Percentiles rank a stretch among this genome's conserved stretches.
Conservation (phyloP, 2,888 invertebrate species). For the Ophion ventricosus region DNA sequence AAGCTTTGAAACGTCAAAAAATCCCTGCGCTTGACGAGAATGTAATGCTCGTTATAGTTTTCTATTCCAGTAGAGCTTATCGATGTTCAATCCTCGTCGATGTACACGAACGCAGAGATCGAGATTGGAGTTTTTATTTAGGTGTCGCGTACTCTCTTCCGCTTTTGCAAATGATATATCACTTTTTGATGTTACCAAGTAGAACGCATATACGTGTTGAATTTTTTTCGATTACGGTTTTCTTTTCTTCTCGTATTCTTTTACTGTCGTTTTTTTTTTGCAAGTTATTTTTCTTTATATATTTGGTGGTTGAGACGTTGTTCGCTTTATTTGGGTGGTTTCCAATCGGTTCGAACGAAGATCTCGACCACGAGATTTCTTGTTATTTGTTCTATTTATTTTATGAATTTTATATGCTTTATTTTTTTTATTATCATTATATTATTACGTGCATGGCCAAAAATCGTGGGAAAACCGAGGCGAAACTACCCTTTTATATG, state of each 20-base stretch:
- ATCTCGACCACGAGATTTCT: constrained; percentile 20
- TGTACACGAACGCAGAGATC: not conserved
- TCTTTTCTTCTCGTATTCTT: constrained; percentile 1
- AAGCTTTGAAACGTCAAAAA: constrained; percentile 28
- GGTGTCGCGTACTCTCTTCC: constrained; percentile 56
- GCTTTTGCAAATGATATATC: constrained; percentile 65
- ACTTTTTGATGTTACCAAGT: constrained; percentile 40
- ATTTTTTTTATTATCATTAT: constrained; percentile 6
- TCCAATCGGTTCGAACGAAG: constrained; percentile 67
- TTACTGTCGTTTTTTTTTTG: constrained; percentile 4
- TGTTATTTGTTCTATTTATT: not conserved
- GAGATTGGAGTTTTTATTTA: constrained; percentile 25
- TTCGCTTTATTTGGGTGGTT: constrained; percentile 72
- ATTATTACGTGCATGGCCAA: constrained; percentile 21
- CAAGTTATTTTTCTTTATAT: constrained; percentile 27
- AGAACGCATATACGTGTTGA: constrained; percentile 12
- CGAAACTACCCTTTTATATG: constrained; percentile 55
- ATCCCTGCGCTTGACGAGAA: constrained; percentile 16
- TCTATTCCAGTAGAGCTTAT: constrained; percentile 14
- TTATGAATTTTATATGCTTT: constrained; percentile 1
- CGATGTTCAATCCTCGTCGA: constrained; percentile 29
- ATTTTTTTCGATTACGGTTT: constrained; percentile 8
- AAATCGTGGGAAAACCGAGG: constrained; percentile 55
- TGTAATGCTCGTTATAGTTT: not conserved
- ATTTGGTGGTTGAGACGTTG: constrained; percentile 75